These are phyloP conservation scores for Malurus melanocephalus DNA, from an alignment of 2,113 vertebrate genomes.

Conservation along the genomic window DNA sequence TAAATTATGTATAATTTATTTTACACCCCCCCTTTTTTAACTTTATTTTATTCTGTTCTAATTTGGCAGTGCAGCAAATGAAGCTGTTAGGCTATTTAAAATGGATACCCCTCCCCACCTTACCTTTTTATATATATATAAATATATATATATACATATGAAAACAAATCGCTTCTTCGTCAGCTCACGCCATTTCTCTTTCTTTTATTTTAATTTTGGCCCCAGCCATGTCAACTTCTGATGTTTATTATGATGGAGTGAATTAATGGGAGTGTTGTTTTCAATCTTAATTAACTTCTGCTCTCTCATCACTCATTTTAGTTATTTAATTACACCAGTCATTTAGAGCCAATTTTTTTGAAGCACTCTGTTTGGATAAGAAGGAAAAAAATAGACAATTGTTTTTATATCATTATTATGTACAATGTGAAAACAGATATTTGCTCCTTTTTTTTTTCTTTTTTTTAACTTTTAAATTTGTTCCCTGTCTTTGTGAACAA, in stretches of 20 bases:
- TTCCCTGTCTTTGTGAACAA: conserved; percentile 86
- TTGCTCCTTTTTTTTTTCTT: conserved; percentile 61
- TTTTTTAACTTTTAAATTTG: conserved; percentile 59
- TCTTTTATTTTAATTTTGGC: conserved; percentile 77
- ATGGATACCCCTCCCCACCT: conserved; percentile 60
- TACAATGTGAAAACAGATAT: conserved; percentile 85
- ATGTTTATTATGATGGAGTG: conserved; percentile 75
- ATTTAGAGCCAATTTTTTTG: conserved; percentile 85
- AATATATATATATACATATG: conserved; percentile 73
- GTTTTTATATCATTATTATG: conserved; percentile 81
- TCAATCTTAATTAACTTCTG: conserved; percentile 74
- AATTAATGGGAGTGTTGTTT: conserved; percentile 78
- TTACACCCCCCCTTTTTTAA: conserved; percentile 74
- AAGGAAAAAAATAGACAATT: conserved; percentile 73
- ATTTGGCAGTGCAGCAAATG: conserved; percentile 85
- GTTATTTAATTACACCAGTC: conserved; percentile 78
- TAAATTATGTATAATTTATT: conserved; percentile 99
- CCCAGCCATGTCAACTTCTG: conserved; percentile 73
- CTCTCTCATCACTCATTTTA: conserved; percentile 73
- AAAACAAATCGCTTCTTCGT: conserved; percentile 65
- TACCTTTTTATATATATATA: conserved; percentile 66
- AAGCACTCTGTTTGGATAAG: conserved; percentile 90
- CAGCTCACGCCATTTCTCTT: conserved; percentile 57
- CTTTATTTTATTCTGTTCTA: conserved; percentile 83
- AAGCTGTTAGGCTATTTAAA: conserved; percentile 88